Conservation (phyloP, 2,888 invertebrate species). For the Eupsilia transversa region DNA sequence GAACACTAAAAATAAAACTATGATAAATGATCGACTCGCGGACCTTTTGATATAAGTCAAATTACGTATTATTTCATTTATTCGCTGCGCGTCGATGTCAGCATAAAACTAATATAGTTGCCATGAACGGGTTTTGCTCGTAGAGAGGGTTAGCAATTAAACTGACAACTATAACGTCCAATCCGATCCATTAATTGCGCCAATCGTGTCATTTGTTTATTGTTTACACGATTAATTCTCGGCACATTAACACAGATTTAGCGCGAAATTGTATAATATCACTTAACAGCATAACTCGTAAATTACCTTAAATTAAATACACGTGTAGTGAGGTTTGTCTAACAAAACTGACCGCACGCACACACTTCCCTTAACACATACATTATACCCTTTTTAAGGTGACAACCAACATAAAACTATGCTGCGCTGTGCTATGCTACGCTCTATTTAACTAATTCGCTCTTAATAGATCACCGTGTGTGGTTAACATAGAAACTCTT, state of each 20-base stretch:
- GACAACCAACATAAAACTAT: background rate
- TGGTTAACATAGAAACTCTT: background rate
- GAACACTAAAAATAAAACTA: too few relatives aligned
- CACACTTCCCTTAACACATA: conserved; percentile 13
- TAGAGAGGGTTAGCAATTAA: background rate
- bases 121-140: background rate
- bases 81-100: background rate
- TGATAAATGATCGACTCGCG: too few relatives aligned
- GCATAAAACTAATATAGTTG: background rate
- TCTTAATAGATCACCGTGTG: background rate
- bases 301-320: conserved; percentile 54
- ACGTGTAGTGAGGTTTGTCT: conserved; percentile 35
- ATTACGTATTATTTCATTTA: background rate
- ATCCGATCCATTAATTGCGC: background rate
- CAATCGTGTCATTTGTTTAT: conserved; percentile 4
- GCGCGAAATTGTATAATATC: conserved; percentile 32
- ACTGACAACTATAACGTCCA: background rate
- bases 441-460: background rate
- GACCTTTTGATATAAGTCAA: too few relatives aligned
- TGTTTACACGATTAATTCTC: conserved; percentile 19
- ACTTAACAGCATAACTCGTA: conserved; percentile 23
- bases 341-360: conserved; percentile 44
- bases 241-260: conserved; percentile 32
- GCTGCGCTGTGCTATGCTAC: background rate
- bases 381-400: background rate